Evolutionary conservation across 2,797 vertebrate genomes (phyloP).

Genomic region (Avahi laniger): DNA sequence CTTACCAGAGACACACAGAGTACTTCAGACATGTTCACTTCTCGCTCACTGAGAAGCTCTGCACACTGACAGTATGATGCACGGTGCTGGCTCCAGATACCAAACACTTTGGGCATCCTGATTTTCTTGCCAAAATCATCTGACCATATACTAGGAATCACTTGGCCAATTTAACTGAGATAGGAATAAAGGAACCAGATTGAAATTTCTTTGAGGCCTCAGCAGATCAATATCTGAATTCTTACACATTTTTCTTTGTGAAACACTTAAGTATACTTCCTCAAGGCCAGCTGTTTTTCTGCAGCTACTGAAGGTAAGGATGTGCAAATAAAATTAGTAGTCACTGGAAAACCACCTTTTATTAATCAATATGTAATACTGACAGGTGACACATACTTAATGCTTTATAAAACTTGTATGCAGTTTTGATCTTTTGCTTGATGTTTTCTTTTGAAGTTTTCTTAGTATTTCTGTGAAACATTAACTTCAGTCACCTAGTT

Average conservation of each 20-base stretch:
- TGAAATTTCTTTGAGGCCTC: background rate
- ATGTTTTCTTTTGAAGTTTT: background rate
- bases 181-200: background rate
- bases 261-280: background rate
- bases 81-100: background rate
- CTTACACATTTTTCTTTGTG: background rate
- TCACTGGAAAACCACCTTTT: background rate
- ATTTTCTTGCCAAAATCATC: background rate
- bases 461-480: background rate
- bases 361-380: background rate
- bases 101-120: background rate
- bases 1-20: background rate
- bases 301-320: background rate
- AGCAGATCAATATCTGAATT: background rate
- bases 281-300: background rate
- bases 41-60: background rate
- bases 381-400: background rate
- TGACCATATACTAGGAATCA: background rate
- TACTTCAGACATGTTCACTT: background rate
- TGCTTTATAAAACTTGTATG: background rate
- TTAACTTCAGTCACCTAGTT: background rate
- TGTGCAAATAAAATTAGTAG: background rate
- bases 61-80: background rate
- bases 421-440: background rate
- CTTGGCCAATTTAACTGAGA: background rate